phyloP scores from a whole-genome alignment of 2,888 invertebrate genomes.

The Cetonia aurata region DNA sequence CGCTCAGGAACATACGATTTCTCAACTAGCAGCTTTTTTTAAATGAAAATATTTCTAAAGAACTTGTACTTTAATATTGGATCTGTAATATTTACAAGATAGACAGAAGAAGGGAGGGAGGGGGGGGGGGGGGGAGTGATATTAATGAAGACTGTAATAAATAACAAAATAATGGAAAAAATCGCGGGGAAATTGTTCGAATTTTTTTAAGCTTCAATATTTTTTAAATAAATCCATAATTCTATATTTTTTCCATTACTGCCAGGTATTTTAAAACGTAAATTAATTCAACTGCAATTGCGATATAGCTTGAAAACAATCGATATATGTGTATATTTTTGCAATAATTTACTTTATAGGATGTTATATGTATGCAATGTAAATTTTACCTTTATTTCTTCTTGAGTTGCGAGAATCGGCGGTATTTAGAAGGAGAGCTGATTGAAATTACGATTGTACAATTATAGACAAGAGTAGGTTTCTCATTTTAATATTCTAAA shows the following conservation, averaged over 20 bases:
- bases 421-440: no score
- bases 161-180: neutral
- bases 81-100: conserved; percentile 13
- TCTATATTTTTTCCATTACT: conserved; percentile 26
- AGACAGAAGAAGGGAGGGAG: neutral
- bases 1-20: conserved; percentile 91
- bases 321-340: conserved; percentile 11
- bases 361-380: no score
- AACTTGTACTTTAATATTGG: conserved; percentile 8
- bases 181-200: no score
- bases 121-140: conserved; percentile 12
- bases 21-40: conserved; percentile 68
- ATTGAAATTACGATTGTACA: neutral
- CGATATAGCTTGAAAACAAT: neutral
- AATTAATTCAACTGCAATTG: neutral
- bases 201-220: no score
- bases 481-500: neutral
- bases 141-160: conserved; percentile 31
- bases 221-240: neutral
- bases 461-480: conserved; percentile 14
- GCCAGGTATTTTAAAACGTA: conserved; percentile 21
- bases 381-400: no score
- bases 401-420: no score
- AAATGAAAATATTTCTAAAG: conserved; percentile 52
- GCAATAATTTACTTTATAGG: neutral